These are phyloP conservation scores for Oenanthe melanoleuca DNA, from an alignment of 2,113 vertebrate species.

Conservation along the genomic window DNA sequence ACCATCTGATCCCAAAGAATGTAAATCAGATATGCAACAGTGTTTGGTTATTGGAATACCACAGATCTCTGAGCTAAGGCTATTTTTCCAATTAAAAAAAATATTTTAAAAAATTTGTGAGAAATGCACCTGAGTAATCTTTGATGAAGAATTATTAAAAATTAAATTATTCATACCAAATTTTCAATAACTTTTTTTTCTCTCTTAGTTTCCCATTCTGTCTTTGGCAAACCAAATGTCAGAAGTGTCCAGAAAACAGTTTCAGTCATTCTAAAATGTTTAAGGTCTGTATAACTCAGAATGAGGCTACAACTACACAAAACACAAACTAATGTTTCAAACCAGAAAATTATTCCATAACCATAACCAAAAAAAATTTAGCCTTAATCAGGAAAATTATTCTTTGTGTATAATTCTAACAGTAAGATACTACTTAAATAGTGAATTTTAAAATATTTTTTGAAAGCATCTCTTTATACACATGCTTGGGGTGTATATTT, in stretches of 20 bases:
- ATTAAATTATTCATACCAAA: neutral
- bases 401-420: neutral
- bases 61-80: neutral
- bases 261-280: neutral
- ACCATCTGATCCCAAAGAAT: neutral
- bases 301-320: neutral
- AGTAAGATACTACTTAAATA: neutral
- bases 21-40: neutral
- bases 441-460: neutral
- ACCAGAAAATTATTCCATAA: neutral
- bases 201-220: neutral
- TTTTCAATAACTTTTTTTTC: neutral
- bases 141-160: neutral
- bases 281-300: neutral
- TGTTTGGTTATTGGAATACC: neutral
- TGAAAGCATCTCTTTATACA: neutral
- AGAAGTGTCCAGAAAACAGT: neutral
- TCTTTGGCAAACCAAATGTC: neutral
- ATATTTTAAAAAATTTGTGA: accelerated
- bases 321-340: neutral
- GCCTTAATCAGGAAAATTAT: neutral
- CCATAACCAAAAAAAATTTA: neutral
- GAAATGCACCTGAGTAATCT: neutral
- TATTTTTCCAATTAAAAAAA: neutral
- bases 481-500: neutral